Base-by-base conservation (phyloP, 2,888 invertebrate genomes). In the Anthophora plumipes region DNA sequence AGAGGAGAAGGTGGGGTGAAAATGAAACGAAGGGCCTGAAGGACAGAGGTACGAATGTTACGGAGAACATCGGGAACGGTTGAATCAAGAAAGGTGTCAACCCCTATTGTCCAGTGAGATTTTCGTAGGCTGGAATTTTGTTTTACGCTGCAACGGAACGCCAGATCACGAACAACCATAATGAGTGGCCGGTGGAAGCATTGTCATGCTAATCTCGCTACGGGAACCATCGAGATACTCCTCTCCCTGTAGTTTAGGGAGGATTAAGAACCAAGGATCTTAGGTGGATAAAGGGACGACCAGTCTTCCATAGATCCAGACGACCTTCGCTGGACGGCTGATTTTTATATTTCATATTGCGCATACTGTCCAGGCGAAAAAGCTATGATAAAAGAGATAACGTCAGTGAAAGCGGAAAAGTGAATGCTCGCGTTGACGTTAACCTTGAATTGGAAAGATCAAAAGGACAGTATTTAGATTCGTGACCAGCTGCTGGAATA, bases 181-280 rank as follows among this genome's bases (percentile, higher is more conserved):
- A 92, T 91, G 91, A 92, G 91, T 90, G 92, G 90, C 90, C 90
- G 89, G 91, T 90, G 89, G 88, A 90, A 88, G 90, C 89, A 92
- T 92, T 92, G 92, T 92, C 91, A 92, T 92, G 92, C 91, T 91
- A 92, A 92, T 92, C 89, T 89, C 81, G 78, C 78, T 78, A 64
- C 84, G 82, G 88, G 86, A 84, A 83, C 85, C 86, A 87, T 86
- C 86, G 84, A 61, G 82, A 71, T 75, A 68, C 76, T 83, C 82
- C 81, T 80, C 82, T 80, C 84, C 80, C 57, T 76, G 71, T 80
- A 83, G 86, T 89, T 87, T 84, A 82, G 87, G 83, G 82, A 85
- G 86, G 87, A 83, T 84, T 85, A 82, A 87, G 84, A 76, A 89
- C 80, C 86, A 76, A 88, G 85, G 86, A 89, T 75, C 76, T 80